A percentile compares a stretch with the other conserved stretches of the same genome.
Conservation (phyloP, 2,888 invertebrate genomes). For the Leptinotarsa juncta region DNA sequence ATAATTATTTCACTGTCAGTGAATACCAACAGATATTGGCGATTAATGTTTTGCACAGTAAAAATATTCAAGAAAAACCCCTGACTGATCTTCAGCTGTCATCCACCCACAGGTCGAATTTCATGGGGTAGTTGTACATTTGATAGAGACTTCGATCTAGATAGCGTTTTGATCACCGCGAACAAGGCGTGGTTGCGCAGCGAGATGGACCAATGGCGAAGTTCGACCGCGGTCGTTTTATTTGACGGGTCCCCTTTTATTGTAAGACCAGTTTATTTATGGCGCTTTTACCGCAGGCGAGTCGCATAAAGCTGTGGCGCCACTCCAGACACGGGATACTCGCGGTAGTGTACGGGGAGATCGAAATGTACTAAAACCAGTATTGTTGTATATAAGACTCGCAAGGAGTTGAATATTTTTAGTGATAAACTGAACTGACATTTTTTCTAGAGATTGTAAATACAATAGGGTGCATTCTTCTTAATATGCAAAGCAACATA, state of each 20-base stretch:
- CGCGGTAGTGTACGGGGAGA: conserved; percentile 36
- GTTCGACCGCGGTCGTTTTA: conserved; percentile 52
- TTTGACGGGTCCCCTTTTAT: conserved; percentile 57
- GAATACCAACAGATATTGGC: not conserved
- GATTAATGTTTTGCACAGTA: not conserved
- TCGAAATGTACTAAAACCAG: not conserved
- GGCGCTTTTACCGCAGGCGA: conserved; percentile 60
- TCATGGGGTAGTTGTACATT: conserved; percentile 18
- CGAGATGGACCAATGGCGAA: conserved; percentile 41
- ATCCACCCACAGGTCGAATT: conserved; percentile 10
- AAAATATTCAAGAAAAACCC: not conserved
- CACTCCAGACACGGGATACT: conserved; percentile 45
- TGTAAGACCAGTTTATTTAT: conserved; percentile 59
- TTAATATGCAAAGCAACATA: no score
- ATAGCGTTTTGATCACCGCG: conserved; percentile 8
- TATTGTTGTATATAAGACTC: no score
- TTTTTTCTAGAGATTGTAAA: no score
- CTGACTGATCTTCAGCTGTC: not conserved
- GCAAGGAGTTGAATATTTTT: no score
- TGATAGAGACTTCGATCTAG: conserved; percentile 12
- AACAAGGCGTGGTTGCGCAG: conserved; percentile 38
- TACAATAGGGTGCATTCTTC: no score
- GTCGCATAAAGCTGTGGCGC: conserved; percentile 59
- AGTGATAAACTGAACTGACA: no score
- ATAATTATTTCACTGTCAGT: no score